These are phyloP conservation scores for Microplitis mediator DNA, from an alignment of 1,140 invertebrate species.

Conservation along the genomic window DNA sequence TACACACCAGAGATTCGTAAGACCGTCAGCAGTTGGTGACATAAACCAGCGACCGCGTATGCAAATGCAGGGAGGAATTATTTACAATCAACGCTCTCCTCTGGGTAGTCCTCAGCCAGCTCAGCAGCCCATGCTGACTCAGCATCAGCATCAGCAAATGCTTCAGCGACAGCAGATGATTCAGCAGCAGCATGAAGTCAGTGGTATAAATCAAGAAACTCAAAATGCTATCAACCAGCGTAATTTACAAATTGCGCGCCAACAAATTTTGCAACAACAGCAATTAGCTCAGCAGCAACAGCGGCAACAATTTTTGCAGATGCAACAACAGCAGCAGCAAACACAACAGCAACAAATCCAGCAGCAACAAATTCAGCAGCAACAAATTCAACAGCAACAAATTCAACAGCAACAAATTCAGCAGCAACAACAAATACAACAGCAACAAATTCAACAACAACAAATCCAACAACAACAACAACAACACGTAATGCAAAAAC, in stretches of 20 bases:
- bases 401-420: conserved; percentile 55
- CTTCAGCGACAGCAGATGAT: conserved; percentile 51
- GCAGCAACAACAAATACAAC: conserved; percentile 63
- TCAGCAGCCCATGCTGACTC: conserved; percentile 50
- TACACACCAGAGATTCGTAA: conserved; percentile 52
- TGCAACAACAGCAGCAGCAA: conserved; percentile 58
- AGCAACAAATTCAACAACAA: conserved; percentile 63
- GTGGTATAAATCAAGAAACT: conserved; percentile 38
- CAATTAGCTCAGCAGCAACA: conserved; percentile 61
- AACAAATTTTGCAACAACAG: conserved; percentile 58
- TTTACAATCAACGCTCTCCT: conserved; percentile 56
- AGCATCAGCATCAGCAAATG: conserved; percentile 36
- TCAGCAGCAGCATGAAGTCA: conserved; percentile 62
- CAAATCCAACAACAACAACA: conserved; percentile 60
- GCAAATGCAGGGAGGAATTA: conserved; percentile 51
- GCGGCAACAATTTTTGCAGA: conserved; percentile 64
- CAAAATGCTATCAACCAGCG: conserved; percentile 51
- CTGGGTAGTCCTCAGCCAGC: conserved; percentile 52
- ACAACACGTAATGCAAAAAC: conserved; percentile 56
- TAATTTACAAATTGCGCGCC: conserved; percentile 54
- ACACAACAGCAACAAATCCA: conserved; percentile 55
- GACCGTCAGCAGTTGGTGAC: conserved; percentile 51
- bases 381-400: conserved; percentile 57
- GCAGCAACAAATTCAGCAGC: conserved; percentile 52
- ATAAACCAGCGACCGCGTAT: conserved; percentile 51